phyloP scores from a whole-genome alignment of 2,888 invertebrate species.

The Drosophila vallismaia region DNA sequence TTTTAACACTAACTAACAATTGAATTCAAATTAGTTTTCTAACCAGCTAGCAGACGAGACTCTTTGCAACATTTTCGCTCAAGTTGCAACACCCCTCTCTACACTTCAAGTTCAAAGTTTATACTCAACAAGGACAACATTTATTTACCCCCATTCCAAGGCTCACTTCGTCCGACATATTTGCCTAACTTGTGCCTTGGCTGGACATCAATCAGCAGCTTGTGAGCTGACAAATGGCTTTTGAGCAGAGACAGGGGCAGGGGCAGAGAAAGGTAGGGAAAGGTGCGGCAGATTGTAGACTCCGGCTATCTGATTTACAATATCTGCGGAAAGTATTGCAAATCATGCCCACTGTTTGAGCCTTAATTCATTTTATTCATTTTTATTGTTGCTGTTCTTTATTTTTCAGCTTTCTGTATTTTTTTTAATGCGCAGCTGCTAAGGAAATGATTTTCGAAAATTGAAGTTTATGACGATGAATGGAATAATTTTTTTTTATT shows the following conservation, averaged over 20 bases:
- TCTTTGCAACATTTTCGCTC: neutral
- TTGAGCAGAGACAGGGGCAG: neutral
- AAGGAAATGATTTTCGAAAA: conserved; percentile 83
- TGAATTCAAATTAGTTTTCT: no score
- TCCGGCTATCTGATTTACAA: conserved; percentile 32
- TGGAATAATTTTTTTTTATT: conserved; percentile 69
- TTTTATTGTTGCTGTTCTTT: conserved; percentile 42
- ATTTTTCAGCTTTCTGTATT: conserved; percentile 41
- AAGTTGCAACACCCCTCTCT: neutral
- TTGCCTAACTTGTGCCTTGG: conserved; percentile 35
- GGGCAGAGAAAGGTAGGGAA: neutral
- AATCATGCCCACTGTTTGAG: conserved; percentile 58
- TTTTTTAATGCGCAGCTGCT: conserved; percentile 78
- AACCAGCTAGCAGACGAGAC: neutral
- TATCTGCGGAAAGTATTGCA: conserved; percentile 27
- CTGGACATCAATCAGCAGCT: conserved; percentile 41
- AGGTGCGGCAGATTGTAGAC: neutral
- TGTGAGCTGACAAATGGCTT: conserved; percentile 34
- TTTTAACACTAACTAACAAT: no score
- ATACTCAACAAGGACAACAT: conserved; percentile 24
- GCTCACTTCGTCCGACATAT: conserved; percentile 24
- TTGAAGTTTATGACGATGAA: conserved; percentile 83
- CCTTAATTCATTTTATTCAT: conserved; percentile 69
- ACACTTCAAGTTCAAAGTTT: neutral
- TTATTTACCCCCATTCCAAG: conserved; percentile 29